Base-by-base conservation (phyloP, 2,888 invertebrate species). In the Noctua janthina region DNA sequence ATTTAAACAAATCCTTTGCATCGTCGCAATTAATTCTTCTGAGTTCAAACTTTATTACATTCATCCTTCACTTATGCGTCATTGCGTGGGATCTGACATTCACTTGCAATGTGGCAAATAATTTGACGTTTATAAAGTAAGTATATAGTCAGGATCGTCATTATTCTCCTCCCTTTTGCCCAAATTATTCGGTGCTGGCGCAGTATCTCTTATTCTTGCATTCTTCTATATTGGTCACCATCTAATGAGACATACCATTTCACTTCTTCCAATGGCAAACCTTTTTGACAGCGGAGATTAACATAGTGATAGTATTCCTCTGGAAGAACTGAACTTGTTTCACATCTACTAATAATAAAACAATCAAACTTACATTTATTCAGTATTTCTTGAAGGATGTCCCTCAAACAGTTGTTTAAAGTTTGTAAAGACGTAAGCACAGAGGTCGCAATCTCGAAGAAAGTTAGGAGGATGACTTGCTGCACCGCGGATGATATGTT, bases 391-490 rank as follows among this genome's bases (percentile, higher is more conserved):
- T 82, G 77, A 3, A 85, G 76, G 1, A 82, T 93, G 89, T 56
- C 78, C n/a, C 72, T 84, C 67, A 93, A 83, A 23, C 91, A 93
- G 15, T 92, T 87, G 85, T 97, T 97, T 29, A 97, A 87, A 0
- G 92, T 90, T 43, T 87, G 89, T 74, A 97, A 93, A 54, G 96
- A 93, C 20, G 95, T 92, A 56, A 94, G 93, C 2, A 97, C 92
- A 72, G 95, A 94, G 70, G 95, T 93, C 0, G 95, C 93, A 2
- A 93, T 90, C 64, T 96, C 90, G 35, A 95, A 94, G 78, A 97
- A 97, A 76, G 96, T 97, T 6, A 97, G 91, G 78, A 96, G 95
- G 67, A 96, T 68, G 0, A 91, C 51, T 35, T 91, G 84, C 23
- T 82, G 43, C 11, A 91, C 83, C 43, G 89, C 64, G 56, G 88